Conservation (phyloP, 2,113 vertebrate genomes). For the Ailuropoda melanoleuca region DNA sequence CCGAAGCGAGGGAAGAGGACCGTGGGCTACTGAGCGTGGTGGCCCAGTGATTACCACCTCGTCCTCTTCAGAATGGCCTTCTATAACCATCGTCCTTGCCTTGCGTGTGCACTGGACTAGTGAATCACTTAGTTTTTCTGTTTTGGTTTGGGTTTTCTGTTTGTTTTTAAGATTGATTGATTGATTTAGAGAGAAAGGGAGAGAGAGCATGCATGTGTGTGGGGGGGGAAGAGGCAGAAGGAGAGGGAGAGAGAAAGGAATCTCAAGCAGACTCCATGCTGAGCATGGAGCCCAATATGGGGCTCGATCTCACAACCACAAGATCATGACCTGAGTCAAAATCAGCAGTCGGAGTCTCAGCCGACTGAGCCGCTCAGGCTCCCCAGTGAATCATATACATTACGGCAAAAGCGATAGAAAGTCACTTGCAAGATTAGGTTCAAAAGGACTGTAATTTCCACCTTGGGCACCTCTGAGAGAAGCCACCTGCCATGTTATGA, state of each 20-base stretch:
- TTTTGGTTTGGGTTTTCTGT: not conserved
- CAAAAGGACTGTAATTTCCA: not conserved
- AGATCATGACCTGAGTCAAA: not conserved
- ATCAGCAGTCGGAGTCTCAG: not conserved
- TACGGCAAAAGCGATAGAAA: not conserved
- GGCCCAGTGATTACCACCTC: not conserved
- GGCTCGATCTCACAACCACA: not conserved
- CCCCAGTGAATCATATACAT: not conserved
- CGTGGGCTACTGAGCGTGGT: not conserved
- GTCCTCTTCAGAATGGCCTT: not conserved
- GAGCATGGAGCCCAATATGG: not conserved
- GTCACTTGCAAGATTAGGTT: not conserved
- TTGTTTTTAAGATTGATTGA: not conserved
- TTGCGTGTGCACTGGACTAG: not conserved
- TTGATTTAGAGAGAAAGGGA: not conserved
- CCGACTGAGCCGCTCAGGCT: not conserved
- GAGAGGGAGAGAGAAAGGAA: not conserved
- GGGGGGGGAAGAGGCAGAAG: not conserved
- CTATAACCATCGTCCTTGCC: not conserved
- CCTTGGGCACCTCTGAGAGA: not conserved
- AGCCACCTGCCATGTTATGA: not conserved
- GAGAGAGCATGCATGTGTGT: not conserved
- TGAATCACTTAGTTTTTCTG: not conserved
- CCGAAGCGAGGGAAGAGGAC: not conserved
- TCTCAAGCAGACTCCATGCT: not conserved